Percentiles rank a stretch among this genome's conserved stretches.
Evolutionary conservation across 2,113 vertebrate genomes (phyloP).

Genomic region (Rhea americana): DNA sequence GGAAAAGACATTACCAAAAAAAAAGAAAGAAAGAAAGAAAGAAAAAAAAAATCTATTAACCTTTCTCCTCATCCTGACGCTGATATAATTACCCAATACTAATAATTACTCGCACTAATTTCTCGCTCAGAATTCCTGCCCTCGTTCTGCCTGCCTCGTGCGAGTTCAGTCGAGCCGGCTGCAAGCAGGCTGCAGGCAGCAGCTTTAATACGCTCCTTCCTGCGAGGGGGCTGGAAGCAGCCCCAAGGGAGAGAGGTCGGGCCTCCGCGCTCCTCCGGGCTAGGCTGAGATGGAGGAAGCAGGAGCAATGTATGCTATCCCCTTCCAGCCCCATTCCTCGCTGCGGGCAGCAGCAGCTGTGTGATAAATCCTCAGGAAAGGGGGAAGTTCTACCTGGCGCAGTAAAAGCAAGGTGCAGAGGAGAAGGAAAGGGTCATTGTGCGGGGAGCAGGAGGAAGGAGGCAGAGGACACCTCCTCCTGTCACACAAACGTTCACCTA

Average conservation of each 20-base stretch:
- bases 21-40: constrained; percentile 59
- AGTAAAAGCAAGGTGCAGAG: background rate
- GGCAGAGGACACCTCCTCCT: too few relatives aligned
- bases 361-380: background rate
- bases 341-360: background rate
- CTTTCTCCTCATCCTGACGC: constrained; percentile 72
- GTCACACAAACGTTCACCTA: too few relatives aligned
- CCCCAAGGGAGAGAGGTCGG: fast-evolving
- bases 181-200: background rate
- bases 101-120: constrained; percentile 74
- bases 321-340: background rate
- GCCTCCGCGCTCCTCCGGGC: background rate
- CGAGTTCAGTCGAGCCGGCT: background rate
- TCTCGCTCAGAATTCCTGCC: constrained; percentile 63
- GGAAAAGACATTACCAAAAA: constrained; percentile 66
- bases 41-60: constrained; percentile 66
- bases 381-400: background rate
- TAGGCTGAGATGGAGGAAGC: fast-evolving
- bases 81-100: constrained; percentile 73
- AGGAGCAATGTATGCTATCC: background rate
- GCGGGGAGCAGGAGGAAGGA: background rate
- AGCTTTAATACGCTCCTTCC: fast-evolving
- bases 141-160: background rate
- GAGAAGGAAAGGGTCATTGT: background rate
- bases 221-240: background rate